Conservation (phyloP, 2,797 vertebrate species). For the Pachyuromys duprasi region DNA sequence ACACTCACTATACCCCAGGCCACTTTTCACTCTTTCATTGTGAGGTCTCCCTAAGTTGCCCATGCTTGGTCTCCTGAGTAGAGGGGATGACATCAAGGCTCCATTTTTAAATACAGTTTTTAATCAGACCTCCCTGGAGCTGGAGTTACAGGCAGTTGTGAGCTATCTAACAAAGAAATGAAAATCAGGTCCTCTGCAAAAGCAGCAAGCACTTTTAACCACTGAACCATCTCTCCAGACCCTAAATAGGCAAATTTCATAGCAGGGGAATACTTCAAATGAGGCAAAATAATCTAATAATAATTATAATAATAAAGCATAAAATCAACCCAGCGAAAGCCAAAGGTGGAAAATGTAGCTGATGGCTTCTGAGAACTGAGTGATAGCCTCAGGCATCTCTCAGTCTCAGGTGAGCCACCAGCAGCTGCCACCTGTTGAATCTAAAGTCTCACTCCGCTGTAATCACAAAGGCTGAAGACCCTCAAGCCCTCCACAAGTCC, state of each 20-base stretch:
- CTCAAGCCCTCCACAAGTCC: not conserved
- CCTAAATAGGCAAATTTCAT: not conserved
- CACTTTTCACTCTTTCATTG: not conserved
- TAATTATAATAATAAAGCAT: not conserved
- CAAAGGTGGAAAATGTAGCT: not conserved
- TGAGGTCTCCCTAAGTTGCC: not conserved
- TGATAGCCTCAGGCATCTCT: not conserved
- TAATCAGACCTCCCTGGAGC: not conserved
- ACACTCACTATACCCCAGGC: not conserved
- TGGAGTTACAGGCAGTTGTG: not conserved
- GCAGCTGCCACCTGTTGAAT: not conserved
- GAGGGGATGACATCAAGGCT: not conserved
- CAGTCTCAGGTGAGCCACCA: not conserved
- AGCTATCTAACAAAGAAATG: not conserved
- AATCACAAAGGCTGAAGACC: not conserved
- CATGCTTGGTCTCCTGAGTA: not conserved
- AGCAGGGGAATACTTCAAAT: not conserved
- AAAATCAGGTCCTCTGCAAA: not conserved
- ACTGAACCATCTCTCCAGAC: not conserved
- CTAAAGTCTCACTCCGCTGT: not conserved
- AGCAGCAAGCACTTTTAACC: not conserved
- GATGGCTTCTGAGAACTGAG: not conserved
- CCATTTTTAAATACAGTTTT: not conserved
- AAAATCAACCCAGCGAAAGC: not conserved
- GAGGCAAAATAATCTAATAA: not conserved